Percentiles rank a stretch among this genome's conserved stretches.
Evolutionary conservation across 2,888 invertebrate genomes (phyloP).

Genomic region (Orchestes rusci): DNA sequence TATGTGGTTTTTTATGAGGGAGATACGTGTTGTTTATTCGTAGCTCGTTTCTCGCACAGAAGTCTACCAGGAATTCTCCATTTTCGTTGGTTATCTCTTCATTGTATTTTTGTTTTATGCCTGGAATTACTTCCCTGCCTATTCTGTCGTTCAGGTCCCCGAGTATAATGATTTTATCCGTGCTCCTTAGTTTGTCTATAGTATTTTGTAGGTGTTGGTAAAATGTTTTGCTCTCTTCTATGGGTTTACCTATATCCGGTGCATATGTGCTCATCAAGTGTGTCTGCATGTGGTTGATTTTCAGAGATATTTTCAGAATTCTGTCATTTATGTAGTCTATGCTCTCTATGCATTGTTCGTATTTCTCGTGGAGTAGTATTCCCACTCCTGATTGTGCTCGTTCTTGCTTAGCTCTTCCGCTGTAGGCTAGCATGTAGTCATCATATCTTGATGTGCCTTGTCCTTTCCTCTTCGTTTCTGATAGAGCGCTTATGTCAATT

Average conservation of each 20-base stretch:
- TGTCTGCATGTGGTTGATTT: not conserved
- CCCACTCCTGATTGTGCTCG: too few species aligned
- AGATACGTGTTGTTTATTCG: conserved; percentile 5
- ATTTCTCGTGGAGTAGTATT: too few species aligned
- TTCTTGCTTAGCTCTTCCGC: too few species aligned
- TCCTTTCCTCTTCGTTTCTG: too few species aligned
- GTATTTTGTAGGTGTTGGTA: conserved; percentile 2
- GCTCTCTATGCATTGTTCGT: not conserved
- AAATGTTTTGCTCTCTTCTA: conserved; percentile 1
- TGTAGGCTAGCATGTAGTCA: too few species aligned
- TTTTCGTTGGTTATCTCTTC: too few species aligned
- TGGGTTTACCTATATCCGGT: conserved; percentile 7
- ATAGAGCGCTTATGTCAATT: too few species aligned
- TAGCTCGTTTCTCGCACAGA: too few species aligned
- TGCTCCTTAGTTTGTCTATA: conserved; percentile 4
- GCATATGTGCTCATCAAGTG: conserved; percentile 1
- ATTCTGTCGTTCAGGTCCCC: conserved; percentile 8
- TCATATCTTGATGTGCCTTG: too few species aligned
- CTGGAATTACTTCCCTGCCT: not conserved
- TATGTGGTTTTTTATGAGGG: conserved; percentile 1
- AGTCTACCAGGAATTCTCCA: too few species aligned
- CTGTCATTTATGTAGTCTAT: not conserved
- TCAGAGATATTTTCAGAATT: not conserved
- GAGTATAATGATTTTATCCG: conserved; percentile 6
- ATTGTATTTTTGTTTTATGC: too few species aligned